Evolutionary conservation across 2,113 vertebrate species (phyloP).

Genomic region (Scortum barcoo): DNA sequence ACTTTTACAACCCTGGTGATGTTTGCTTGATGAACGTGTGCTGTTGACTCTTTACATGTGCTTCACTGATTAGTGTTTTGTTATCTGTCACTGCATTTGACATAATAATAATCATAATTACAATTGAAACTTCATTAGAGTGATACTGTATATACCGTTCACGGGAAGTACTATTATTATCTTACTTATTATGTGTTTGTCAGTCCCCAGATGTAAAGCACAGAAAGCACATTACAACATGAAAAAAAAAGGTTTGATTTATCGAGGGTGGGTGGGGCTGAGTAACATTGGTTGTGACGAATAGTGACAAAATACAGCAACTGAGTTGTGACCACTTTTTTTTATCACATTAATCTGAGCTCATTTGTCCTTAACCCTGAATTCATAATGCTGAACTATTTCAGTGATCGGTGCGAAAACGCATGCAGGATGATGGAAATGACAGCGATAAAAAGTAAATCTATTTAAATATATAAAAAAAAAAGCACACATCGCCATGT

Average conservation of each 20-base stretch:
- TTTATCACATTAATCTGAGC: background rate
- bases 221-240: background rate
- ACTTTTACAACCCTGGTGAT: background rate
- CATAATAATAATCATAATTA: background rate
- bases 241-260: background rate
- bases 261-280: background rate
- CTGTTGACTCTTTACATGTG: background rate
- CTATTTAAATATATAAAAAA: background rate
- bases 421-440: background rate
- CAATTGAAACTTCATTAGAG: too few relatives aligned
- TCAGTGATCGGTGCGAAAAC: slow-evolving; percentile 1
- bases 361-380: slow-evolving; percentile 5
- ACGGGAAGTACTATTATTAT: background rate
- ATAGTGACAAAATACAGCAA: background rate
- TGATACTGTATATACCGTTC: background rate
- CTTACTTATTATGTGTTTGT: background rate
- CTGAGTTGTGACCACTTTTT: background rate
- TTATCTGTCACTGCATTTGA: background rate
- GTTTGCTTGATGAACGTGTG: background rate
- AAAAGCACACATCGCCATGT: background rate
- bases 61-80: background rate
- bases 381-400: slow-evolving; percentile 1
- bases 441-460: slow-evolving; percentile 36
- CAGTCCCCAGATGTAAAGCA: background rate
- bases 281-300: background rate